A percentile compares a stretch with the other conserved stretches of the same genome.
These are phyloP conservation scores for Shargacucullia verbasci DNA, from an alignment of 2,888 invertebrate genomes.

Conservation along the genomic window DNA sequence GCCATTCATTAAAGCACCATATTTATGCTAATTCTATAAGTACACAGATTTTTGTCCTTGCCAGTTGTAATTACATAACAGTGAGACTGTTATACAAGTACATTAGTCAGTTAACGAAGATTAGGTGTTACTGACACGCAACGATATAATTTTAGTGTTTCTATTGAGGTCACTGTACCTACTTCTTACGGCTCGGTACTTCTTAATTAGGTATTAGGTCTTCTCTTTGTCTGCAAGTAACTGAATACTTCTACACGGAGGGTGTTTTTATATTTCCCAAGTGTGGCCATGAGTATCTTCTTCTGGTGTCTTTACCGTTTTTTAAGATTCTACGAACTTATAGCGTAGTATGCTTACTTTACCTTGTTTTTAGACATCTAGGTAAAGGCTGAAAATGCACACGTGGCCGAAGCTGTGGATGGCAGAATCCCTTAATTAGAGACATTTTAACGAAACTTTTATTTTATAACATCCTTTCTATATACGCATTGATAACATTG, in stretches of 20 bases:
- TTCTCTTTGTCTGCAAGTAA: too few species aligned
- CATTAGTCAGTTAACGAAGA: conserved; percentile 18
- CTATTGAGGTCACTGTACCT: conserved; percentile 34
- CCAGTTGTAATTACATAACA: conserved; percentile 39
- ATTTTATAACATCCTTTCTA: neutral
- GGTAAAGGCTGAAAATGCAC: too few species aligned
- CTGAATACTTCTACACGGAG: too few species aligned
- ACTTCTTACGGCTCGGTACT: conserved; percentile 8
- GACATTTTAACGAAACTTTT: neutral
- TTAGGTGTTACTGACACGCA: conserved; percentile 40
- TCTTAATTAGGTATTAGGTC: conserved; percentile 7
- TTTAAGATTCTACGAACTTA: too few species aligned
- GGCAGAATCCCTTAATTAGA: too few species aligned
- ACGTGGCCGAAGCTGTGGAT: too few species aligned
- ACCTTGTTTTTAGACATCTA: too few species aligned
- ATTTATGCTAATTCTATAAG: conserved; percentile 34
- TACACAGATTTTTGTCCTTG: conserved; percentile 36
- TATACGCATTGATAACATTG: conserved; percentile 2
- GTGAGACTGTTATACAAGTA: conserved; percentile 20
- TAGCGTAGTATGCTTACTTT: too few species aligned
- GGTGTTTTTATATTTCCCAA: too few species aligned
- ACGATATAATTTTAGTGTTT: conserved; percentile 37
- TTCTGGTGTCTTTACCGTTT: too few species aligned
- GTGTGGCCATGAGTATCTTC: too few species aligned
- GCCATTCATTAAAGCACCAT: neutral